Conservation (phyloP, 2,797 vertebrate species). For the Hypotaenidia okinawae region DNA sequence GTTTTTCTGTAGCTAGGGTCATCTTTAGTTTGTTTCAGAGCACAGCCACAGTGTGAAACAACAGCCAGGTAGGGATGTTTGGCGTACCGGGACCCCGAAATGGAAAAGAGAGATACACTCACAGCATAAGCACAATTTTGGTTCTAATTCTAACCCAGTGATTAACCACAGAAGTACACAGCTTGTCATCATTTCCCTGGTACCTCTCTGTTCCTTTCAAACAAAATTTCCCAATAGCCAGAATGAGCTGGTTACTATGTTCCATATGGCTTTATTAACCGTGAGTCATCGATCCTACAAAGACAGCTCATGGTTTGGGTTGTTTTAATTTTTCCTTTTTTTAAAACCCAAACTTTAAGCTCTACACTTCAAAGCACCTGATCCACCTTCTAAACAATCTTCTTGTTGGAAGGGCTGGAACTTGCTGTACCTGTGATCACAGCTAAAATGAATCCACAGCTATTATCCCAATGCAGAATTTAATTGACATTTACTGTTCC, state of each 20-base stretch:
- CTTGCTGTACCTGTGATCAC: neutral
- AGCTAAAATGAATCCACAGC: neutral
- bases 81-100: neutral
- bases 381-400: neutral
- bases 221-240: neutral
- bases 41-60: neutral
- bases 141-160: neutral
- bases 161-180: neutral
- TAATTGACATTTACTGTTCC: neutral
- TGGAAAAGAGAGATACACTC: neutral
- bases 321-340: neutral
- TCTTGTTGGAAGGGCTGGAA: neutral
- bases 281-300: conserved; percentile 12
- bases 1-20: neutral
- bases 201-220: neutral
- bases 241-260: neutral
- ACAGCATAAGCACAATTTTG: neutral
- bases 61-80: neutral
- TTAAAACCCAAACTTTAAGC: neutral
- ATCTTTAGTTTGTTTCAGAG: neutral
- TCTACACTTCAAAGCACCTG: neutral
- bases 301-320: neutral
- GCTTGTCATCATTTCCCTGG: neutral
- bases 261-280: neutral
- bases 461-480: neutral